These are phyloP conservation scores for Danio tinwini DNA, from an alignment of 2,797 vertebrate genomes.

Conservation along the genomic window DNA sequence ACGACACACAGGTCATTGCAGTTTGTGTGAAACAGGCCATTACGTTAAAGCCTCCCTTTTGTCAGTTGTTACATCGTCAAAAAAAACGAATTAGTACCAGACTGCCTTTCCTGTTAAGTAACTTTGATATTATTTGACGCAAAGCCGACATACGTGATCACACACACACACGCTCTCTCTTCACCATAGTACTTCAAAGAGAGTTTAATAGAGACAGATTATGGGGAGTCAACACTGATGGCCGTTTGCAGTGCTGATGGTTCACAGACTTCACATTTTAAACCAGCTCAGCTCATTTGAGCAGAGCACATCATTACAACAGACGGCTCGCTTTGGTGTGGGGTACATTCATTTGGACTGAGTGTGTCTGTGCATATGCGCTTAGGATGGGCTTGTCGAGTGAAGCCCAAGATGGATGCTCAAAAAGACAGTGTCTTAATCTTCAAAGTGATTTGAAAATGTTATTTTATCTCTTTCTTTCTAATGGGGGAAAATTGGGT, in stretches of 20 bases:
- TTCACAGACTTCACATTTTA: constrained; percentile 63
- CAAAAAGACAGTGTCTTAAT: constrained; percentile 40
- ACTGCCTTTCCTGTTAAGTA: constrained; percentile 42
- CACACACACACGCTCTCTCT: constrained; percentile 25
- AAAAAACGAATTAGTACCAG: constrained; percentile 47
- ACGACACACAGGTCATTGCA: neutral
- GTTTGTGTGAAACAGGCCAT: constrained; percentile 28
- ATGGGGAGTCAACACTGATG: constrained; percentile 58
- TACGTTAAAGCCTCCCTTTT: constrained; percentile 8
- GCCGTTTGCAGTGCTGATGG: constrained; percentile 68
- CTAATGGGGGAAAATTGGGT: constrained; percentile 34
- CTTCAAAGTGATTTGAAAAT: constrained; percentile 41
- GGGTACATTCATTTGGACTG: constrained; percentile 13
- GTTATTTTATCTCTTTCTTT: constrained; percentile 31
- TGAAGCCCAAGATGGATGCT: constrained; percentile 40
- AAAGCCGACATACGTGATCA: constrained; percentile 52
- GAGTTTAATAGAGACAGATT: constrained; percentile 73
- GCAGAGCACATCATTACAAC: constrained; percentile 42
- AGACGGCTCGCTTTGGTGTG: constrained; percentile 43
- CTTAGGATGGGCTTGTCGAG: constrained; percentile 15
- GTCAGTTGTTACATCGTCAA: constrained; percentile 34
- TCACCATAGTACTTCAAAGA: constrained; percentile 69
- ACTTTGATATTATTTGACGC: constrained; percentile 49
- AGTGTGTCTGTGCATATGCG: neutral
- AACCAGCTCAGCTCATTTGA: constrained; percentile 45